phyloP scores from a whole-genome alignment of 1,140 invertebrate genomes.

The Coenobita brevimanus region DNA sequence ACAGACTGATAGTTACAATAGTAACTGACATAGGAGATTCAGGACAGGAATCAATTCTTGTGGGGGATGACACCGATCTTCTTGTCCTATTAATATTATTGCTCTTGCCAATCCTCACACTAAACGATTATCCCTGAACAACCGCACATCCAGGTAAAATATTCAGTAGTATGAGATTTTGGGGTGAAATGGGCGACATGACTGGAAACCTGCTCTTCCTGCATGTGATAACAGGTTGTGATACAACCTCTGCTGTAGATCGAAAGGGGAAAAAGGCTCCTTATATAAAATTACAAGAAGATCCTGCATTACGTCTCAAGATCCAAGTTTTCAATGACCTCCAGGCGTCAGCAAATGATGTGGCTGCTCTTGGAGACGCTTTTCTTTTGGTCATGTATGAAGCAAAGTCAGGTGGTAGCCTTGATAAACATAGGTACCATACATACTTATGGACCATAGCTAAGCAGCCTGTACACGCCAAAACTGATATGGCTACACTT shows the following conservation, averaged over 20 bases:
- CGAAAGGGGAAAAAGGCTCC: conserved; percentile 42
- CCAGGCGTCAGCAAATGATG: conserved; percentile 12
- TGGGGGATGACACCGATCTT: conserved; percentile 57
- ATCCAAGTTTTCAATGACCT: conserved; percentile 24
- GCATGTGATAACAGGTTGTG: conserved; percentile 44
- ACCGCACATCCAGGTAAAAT: conserved; percentile 18
- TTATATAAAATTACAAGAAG: conserved; percentile 32
- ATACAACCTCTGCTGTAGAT: conserved; percentile 40
- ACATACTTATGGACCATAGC: not conserved
- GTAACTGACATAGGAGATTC: conserved; percentile 30
- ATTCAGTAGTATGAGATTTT: conserved; percentile 32
- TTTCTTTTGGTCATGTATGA: conserved; percentile 19
- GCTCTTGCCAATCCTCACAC: conserved; percentile 35
- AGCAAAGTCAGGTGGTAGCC: conserved; percentile 7
- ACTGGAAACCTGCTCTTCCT: conserved; percentile 33
- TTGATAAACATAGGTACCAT: not conserved
- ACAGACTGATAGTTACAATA: conserved; percentile 45
- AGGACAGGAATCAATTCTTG: conserved; percentile 48
- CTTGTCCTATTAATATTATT: conserved; percentile 45
- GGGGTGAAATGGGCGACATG: conserved; percentile 24
- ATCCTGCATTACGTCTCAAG: conserved; percentile 18
- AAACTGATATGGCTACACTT: not conserved
- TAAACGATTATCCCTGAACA: conserved; percentile 39
- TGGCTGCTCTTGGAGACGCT: not conserved
- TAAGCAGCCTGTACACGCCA: not conserved